Conservation (phyloP, 2,113 vertebrate genomes). For the Forbesichthys papilliferus region DNA sequence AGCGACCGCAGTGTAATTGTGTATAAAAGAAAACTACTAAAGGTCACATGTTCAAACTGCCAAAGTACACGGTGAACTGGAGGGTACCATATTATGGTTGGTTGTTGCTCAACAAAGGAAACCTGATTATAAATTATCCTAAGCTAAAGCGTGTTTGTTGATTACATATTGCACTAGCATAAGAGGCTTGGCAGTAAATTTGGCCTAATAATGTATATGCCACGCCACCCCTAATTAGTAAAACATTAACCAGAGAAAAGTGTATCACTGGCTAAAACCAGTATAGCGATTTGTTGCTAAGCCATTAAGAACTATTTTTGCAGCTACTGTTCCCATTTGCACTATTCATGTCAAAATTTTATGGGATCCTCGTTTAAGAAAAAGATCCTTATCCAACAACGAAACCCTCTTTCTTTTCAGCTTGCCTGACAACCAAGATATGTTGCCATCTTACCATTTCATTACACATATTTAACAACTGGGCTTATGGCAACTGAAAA, state of each 20-base stretch:
- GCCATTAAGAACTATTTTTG: constrained; percentile 8
- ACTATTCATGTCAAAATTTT: constrained; percentile 12
- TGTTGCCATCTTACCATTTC: constrained; percentile 41
- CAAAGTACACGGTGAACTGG: constrained; percentile 1
- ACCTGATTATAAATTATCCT: neutral
- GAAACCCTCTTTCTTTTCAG: constrained; percentile 14
- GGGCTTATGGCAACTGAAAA: constrained; percentile 22
- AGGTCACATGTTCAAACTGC: neutral
- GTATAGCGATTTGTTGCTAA: constrained; percentile 3
- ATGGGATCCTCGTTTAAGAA: constrained; percentile 14
- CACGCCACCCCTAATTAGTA: neutral
- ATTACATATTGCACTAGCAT: neutral
- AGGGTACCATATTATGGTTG: neutral
- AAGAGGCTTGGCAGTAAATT: constrained; percentile 4
- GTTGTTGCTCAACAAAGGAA: neutral
- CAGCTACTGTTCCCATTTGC: constrained; percentile 16
- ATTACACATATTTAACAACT: constrained; percentile 54
- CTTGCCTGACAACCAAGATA: constrained; percentile 27
- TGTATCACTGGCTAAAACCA: constrained; percentile 16
- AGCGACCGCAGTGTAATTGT: too few species aligned
- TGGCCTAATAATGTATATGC: neutral
- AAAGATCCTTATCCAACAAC: constrained; percentile 21
- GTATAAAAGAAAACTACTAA: too few species aligned
- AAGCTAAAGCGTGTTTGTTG: neutral
- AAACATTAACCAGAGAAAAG: neutral